phyloP scores from a whole-genome alignment of 2,797 vertebrate genomes.

The Atherinosoma microstoma region DNA sequence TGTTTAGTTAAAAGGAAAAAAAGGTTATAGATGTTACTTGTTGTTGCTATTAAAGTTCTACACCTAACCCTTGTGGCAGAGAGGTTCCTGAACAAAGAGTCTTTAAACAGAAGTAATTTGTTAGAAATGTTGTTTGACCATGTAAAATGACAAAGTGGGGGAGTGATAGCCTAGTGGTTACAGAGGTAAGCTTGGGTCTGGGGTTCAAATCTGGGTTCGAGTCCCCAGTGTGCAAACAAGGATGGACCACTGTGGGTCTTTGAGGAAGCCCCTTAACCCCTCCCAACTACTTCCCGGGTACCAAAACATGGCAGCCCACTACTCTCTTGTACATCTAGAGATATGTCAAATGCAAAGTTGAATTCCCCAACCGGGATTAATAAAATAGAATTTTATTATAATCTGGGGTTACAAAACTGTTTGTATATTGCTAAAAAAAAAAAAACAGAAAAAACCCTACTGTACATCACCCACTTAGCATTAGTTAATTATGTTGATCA shows the following conservation, averaged over 20 bases:
- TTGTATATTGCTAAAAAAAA: background rate
- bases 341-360: too few species aligned
- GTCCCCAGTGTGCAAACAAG: too few species aligned
- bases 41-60: background rate
- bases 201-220: too few species aligned
- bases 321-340: too few species aligned
- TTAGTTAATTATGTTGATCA: background rate
- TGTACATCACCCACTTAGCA: background rate
- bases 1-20: background rate
- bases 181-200: too few species aligned
- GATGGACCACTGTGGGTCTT: too few species aligned
- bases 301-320: too few species aligned
- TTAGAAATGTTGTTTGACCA: background rate
- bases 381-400: background rate
- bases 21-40: background rate
- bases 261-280: too few species aligned
- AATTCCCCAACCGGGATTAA: too few species aligned
- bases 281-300: too few species aligned
- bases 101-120: background rate
- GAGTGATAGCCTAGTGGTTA: too few species aligned
- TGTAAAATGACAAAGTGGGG: too few species aligned
- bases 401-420: background rate
- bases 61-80: background rate
- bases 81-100: background rate
- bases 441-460: background rate